These are phyloP conservation scores for Pipa parva DNA, from an alignment of 2,113 vertebrate genomes.

Conservation along the genomic window DNA sequence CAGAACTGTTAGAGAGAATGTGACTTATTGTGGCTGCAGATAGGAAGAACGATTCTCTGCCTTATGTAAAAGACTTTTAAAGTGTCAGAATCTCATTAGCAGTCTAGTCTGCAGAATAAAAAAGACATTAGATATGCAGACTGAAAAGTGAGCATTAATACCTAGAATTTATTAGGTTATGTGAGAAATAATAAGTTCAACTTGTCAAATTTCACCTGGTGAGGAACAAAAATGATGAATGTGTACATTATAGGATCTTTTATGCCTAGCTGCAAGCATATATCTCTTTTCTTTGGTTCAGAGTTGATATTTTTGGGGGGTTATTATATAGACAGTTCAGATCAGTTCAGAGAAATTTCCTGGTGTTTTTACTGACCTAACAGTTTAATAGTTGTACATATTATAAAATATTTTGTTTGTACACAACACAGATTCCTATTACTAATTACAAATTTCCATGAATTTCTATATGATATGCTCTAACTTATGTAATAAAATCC, in stretches of 20 bases:
- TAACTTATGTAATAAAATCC: too few relatives aligned
- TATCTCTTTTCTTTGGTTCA: slow-evolving; percentile 3
- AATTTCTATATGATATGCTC: too few relatives aligned
- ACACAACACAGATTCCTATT: too few relatives aligned
- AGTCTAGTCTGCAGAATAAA: slow-evolving; percentile 15
- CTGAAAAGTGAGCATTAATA: slow-evolving; percentile 5
- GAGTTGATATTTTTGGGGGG: neutral
- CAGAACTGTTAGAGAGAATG: neutral
- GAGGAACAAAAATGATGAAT: neutral
- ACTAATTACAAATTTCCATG: too few relatives aligned
- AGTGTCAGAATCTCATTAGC: slow-evolving; percentile 28
- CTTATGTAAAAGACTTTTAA: slow-evolving; percentile 14
- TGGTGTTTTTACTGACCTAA: too few relatives aligned
- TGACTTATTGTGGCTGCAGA: neutral
- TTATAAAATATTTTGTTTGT: too few relatives aligned
- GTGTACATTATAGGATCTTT: slow-evolving; percentile 1
- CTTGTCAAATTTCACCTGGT: neutral
- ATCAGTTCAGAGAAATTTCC: neutral
- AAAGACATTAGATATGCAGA: slow-evolving; percentile 25
- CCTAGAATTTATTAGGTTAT: slow-evolving; percentile 17
- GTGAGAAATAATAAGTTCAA: slow-evolving; percentile 11
- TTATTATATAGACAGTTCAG: slow-evolving; percentile 2
- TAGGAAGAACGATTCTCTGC: neutral
- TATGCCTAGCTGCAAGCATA: slow-evolving; percentile 21
- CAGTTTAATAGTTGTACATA: too few relatives aligned